Conservation (phyloP, 2,113 vertebrate genomes). For the Aptenodytes patagonicus region DNA sequence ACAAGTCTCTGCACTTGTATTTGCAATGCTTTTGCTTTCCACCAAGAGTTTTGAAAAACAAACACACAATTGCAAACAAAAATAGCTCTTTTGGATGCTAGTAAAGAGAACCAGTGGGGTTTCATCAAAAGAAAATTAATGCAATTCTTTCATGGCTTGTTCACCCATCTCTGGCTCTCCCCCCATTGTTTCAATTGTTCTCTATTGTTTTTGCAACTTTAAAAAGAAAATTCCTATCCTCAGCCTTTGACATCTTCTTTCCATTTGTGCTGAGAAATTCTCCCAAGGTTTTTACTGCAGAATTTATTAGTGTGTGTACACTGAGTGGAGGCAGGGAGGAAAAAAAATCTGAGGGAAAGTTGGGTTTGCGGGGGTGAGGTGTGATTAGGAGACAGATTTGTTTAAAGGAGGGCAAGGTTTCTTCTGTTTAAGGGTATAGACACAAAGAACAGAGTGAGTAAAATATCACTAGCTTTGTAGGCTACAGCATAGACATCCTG, state of each 20-base stretch:
- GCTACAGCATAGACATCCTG: not conserved
- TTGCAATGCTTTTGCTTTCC: not conserved
- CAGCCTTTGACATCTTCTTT: slow-evolving; percentile 53
- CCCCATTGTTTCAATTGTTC: not conserved
- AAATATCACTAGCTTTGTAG: slow-evolving; percentile 43
- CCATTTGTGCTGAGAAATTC: slow-evolving; percentile 32
- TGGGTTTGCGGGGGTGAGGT: not conserved
- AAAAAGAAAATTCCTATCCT: slow-evolving; percentile 26
- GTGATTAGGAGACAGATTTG: slow-evolving; percentile 38
- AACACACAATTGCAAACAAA: not conserved
- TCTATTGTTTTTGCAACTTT: not conserved
- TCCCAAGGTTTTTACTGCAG: slow-evolving; percentile 21
- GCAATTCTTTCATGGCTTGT: not conserved
- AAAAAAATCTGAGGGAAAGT: not conserved
- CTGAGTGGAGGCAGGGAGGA: not conserved
- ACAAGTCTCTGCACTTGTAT: not conserved
- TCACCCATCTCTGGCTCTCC: not conserved
- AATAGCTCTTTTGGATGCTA: not conserved
- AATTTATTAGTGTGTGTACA: slow-evolving; percentile 12
- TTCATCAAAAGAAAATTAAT: not conserved
- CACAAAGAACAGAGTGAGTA: slow-evolving; percentile 38
- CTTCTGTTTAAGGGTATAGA: slow-evolving; percentile 34
- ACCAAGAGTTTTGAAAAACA: not conserved
- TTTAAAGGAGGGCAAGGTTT: slow-evolving; percentile 51
- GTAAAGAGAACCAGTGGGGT: not conserved